These are phyloP conservation scores for Tiliacea aurago DNA, from an alignment of 2,888 invertebrate genomes.

Conservation along the genomic window DNA sequence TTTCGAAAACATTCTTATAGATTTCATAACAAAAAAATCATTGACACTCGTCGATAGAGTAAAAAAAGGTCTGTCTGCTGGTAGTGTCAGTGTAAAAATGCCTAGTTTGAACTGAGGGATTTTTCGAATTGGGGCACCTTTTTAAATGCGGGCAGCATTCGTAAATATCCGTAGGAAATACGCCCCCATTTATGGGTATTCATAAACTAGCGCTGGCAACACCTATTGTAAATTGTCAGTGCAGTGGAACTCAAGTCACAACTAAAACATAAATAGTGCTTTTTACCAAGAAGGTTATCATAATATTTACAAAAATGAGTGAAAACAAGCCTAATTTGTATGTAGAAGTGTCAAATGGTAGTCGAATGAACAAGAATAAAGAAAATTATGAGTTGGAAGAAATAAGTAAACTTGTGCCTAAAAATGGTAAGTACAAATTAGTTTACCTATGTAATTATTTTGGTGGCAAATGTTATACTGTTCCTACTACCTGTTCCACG, in stretches of 20 bases:
- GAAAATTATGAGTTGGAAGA: slow-evolving; percentile 48
- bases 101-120: no score
- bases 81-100: no score
- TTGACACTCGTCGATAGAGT: no score
- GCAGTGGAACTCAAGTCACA: slow-evolving; percentile 18
- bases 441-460: slow-evolving; percentile 10
- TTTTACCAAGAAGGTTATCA: slow-evolving; percentile 25
- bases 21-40: no score
- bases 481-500: no score
- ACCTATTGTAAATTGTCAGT: slow-evolving; percentile 29
- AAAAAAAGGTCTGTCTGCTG: no score
- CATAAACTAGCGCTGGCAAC: slow-evolving; percentile 29
- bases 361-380: slow-evolving; percentile 22
- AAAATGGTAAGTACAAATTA: slow-evolving; percentile 43
- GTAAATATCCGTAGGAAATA: neutral
- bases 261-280: slow-evolving; percentile 41
- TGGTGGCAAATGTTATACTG: no score
- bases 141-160: neutral
- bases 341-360: slow-evolving; percentile 20
- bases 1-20: no score
- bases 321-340: slow-evolving; percentile 19
- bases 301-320: slow-evolving; percentile 41
- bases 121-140: no score
- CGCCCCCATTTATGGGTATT: slow-evolving; percentile 9
- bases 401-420: slow-evolving; percentile 31